These are phyloP conservation scores for Columbina picui DNA, from an alignment of 2,113 vertebrate genomes.

Conservation along the genomic window DNA sequence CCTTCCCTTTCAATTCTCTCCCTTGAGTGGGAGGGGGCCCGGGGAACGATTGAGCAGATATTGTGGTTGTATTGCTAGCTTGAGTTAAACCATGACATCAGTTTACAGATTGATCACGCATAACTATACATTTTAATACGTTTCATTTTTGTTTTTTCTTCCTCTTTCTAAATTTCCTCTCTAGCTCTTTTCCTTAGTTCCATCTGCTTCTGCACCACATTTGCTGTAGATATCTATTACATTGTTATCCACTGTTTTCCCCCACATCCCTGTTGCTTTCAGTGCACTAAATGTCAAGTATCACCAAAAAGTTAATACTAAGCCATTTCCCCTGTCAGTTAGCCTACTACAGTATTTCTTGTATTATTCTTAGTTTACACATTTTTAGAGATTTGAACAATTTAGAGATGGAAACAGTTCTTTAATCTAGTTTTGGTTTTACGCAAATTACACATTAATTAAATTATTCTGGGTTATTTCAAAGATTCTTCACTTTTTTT, in stretches of 20 bases:
- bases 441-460: not conserved
- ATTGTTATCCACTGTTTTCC: not conserved
- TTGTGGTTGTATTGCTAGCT: too few relatives aligned
- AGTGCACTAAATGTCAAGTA: not conserved
- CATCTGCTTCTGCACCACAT: not conserved
- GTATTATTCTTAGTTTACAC: not conserved
- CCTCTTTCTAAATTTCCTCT: not conserved
- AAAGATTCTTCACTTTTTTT: not conserved
- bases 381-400: not conserved
- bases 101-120: not conserved
- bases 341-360: not conserved
- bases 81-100: not conserved
- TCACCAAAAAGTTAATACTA: not conserved
- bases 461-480: not conserved
- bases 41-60: too few relatives aligned
- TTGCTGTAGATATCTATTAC: not conserved
- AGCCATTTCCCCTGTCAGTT: not conserved
- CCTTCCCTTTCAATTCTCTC: too few relatives aligned
- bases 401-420: not conserved
- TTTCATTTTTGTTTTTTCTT: not conserved
- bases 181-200: not conserved
- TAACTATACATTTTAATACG: not conserved
- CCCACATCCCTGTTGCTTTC: not conserved
- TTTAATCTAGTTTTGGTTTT: not conserved
- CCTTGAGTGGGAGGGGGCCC: too few relatives aligned